Base-by-base conservation (phyloP, 2,888 invertebrate genomes). In the Oxystoma pomonae region DNA sequence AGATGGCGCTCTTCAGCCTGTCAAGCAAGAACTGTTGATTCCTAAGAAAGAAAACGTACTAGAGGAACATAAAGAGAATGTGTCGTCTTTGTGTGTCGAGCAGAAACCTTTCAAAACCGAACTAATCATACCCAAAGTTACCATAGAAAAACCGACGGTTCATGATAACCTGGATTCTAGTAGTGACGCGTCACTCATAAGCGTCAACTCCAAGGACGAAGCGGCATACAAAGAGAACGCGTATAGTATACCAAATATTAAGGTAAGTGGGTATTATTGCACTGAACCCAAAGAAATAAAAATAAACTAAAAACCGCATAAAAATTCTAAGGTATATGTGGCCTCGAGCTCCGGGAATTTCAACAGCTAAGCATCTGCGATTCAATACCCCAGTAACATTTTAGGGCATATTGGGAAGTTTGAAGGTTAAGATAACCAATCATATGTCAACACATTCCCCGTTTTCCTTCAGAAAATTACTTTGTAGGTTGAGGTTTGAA, bases 111-210 rank as follows among this genome's bases (percentile, higher is more conserved):
- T 84, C 65, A 87, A 86, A 81, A 85, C 86, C 52, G 86, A 87
- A 77, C 81, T 86, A 65, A 86, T 86, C 67, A 86, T 86, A 73
- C 86, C 86, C 22, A 86, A 85, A 78, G 69, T 68, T 22, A 82
- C 84, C 16, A 83, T 85, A 81, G 82, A 81, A 61, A 81, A 82
- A 68, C 83, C 84, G 2, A 57, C 74, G 2, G 75, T 79, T 20
- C 80, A 80, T 64, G 80, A 80, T 60, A 80, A 80, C 65, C 62
- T 75, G 16, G 77, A 77, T 59, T 74, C 72, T 1, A 76, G 75
- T 55, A 77, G 74, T 60, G 79, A 79, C 22, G 72, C 72, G 1
- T 67, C 73, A 1, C 70, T 71, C 35, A 65, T 75, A 65, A 73
- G 75, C 2, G 68, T 71, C 20, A 74, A 74, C 21, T 67, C 67